Evolutionary conservation across 2,797 vertebrate species (phyloP).

Genomic region (Coranthus polyacanthus): DNA sequence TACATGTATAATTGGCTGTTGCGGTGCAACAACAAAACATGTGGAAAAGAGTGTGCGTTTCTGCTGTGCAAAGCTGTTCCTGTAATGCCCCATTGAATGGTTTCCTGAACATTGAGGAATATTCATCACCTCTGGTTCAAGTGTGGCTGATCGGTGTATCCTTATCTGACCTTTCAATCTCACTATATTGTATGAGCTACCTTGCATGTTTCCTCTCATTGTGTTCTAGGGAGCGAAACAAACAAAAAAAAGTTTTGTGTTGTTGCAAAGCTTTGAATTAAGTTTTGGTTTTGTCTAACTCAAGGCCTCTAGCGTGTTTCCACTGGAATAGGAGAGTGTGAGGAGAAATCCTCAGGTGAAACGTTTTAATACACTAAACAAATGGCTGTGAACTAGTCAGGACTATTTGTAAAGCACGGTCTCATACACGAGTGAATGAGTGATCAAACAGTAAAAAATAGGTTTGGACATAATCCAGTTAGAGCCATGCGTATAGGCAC

Average conservation of each 20-base stretch:
- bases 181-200: slow-evolving; percentile 67
- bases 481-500: too few relatives aligned
- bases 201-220: slow-evolving; percentile 77
- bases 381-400: background rate
- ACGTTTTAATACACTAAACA: slow-evolving; percentile 7
- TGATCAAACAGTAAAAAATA: too few relatives aligned
- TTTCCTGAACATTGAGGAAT: slow-evolving; percentile 61
- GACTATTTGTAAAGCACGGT: too few relatives aligned
- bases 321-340: slow-evolving; percentile 7
- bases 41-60: background rate
- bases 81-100: slow-evolving; percentile 48
- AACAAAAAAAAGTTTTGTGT: slow-evolving; percentile 40
- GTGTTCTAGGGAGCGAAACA: slow-evolving; percentile 55
- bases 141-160: slow-evolving; percentile 49
- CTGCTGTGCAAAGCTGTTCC: slow-evolving; percentile 37
- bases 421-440: too few relatives aligned
- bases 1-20: background rate
- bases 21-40: background rate
- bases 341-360: background rate
- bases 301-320: slow-evolving; percentile 2
- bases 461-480: too few relatives aligned
- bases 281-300: slow-evolving; percentile 27
- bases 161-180: slow-evolving; percentile 65
- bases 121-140: slow-evolving; percentile 61
- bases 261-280: slow-evolving; percentile 54